phyloP scores from a whole-genome alignment of 2,888 invertebrate genomes.

The Tenthredo distinguenda region DNA sequence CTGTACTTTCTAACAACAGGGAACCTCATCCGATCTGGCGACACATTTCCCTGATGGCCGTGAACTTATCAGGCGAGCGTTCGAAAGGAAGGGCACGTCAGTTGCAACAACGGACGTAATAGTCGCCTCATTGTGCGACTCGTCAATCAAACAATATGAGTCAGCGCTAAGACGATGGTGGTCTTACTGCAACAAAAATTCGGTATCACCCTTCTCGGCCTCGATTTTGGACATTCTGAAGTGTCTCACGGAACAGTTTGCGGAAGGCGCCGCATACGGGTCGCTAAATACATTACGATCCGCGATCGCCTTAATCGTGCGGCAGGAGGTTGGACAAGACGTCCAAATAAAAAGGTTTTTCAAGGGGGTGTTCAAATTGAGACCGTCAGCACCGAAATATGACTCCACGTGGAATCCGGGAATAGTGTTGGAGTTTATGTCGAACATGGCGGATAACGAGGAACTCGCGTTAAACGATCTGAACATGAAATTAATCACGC shows the following conservation, averaged over 20 bases:
- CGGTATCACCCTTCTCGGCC: conserved; percentile 6
- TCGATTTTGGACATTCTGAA: neutral
- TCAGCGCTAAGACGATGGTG: conserved; percentile 61
- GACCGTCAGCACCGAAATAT: conserved; percentile 58
- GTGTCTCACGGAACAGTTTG: conserved; percentile 34
- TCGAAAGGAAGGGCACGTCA: conserved; percentile 55
- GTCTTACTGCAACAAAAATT: conserved; percentile 57
- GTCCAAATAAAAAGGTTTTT: conserved; percentile 60
- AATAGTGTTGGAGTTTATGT: conserved; percentile 24
- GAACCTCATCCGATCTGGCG: neutral
- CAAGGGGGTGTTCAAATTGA: conserved; percentile 59
- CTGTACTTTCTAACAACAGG: conserved; percentile 28
- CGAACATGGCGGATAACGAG: neutral
- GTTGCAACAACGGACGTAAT: conserved; percentile 48
- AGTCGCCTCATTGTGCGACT: conserved; percentile 56
- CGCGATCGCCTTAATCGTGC: conserved; percentile 62
- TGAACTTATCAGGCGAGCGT: conserved; percentile 59
- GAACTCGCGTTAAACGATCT: conserved; percentile 47
- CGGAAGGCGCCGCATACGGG: conserved; percentile 56
- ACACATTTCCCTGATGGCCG: conserved; percentile 61
- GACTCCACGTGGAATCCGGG: conserved; percentile 64
- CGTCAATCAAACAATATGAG: conserved; percentile 60
- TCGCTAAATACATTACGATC: conserved; percentile 63
- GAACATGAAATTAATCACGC: conserved; percentile 58
- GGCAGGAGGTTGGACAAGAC: conserved; percentile 55